Evolutionary conservation across 2,888 invertebrate species (phyloP), one percentile per base, ranked within the genome.

Genomic region (Allolobophora icterica): DNA sequence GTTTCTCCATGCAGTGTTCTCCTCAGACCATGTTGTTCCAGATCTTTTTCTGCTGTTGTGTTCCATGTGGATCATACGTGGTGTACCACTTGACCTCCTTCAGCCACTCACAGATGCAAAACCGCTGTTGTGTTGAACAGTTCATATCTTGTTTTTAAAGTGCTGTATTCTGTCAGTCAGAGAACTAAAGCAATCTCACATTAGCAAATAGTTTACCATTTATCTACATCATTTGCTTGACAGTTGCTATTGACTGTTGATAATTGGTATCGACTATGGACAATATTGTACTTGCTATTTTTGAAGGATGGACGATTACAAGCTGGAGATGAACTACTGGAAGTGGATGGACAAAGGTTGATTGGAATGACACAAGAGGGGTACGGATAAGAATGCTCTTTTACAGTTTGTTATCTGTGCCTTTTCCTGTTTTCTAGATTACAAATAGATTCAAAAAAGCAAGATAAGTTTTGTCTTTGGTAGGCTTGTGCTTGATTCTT

Each of bases 251-350:
- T 42, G 42, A 42, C 42, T 42, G 13, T 13, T 52, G 52, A 24
- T 24, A 21, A 52, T 52, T 52, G 52, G 21, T 52, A 15, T 21
- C 21, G 52, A 52, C 52, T 21, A 52, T n/a, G n/a, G n/a, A n/a
- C n/a, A n/a, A n/a, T n/a, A n/a, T 15, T n/a, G n/a, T 71, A 17
- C 8, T 71, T n/a, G 1, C 17, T 71, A 17, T 87, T 38, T 42
- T 24, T 83, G 3, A 40, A 91, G 91, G 92, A 92, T 90, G 92
- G 92, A 30, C 71, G 92, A 40, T 96, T 99, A 91, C 97, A 98
- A 94, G 98, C 99, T 92, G 99, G 99, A 30, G 99, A 99, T 96
- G 99, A 99, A 95, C 96, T 99, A 93, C 96, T 99, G 84, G 97
- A 98, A 93, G 99, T 99, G 1, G 99, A 99, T 95, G 99, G 99